Base-by-base conservation (phyloP, 2,797 vertebrate genomes). In the Apogon hyalosoma region DNA sequence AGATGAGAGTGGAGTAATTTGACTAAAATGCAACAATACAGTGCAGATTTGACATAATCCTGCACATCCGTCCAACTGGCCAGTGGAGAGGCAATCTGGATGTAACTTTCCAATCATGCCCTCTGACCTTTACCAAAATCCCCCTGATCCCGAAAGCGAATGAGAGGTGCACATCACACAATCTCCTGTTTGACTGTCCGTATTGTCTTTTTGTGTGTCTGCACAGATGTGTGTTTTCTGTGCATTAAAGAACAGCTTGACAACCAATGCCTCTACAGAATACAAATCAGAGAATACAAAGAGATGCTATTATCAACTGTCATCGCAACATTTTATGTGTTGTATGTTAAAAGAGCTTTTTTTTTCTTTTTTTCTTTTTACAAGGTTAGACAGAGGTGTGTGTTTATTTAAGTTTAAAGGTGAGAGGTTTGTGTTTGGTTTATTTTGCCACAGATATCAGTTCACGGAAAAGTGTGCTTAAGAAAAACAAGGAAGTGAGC, bases 21-120 rank as follows among this genome's bases (percentile, higher is more conserved):
- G 83, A 87, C 90, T 92, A 90, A 90, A 91, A 91, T 74, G 83
- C 76, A 88, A 92, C 90, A 92, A 90, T 90, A 87, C 67, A 75
- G 79, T 64, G 48, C 86, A 87, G 85, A 87, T 88, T 90, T 77
- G 78, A 80, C 59, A 82, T 91, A 92, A 92, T 92, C 89, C 89
- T 50, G 12, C 75, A 80, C 86, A 85, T 83, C 84, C 79, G 52
- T 72, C 73, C 83, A 79, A 80, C 62, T 68, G 85, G 77, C 80
- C 73, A 6, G 36, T 3, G 52, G 43, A 60, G 61, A 21, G 53
- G 55, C 77, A 85, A 86, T 90, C 85, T 87, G 77, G 72, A 73
- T 8, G 24, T 36, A 72, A 73, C 79, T 83, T 80, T 82, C 59
- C 60, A 72, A 80, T 82, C 60, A 47, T 48, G 65, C 63, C 75